Base-by-base conservation (phyloP, 35 echinoderm and acorn worm species). In the Acanthaster planci region DNA sequence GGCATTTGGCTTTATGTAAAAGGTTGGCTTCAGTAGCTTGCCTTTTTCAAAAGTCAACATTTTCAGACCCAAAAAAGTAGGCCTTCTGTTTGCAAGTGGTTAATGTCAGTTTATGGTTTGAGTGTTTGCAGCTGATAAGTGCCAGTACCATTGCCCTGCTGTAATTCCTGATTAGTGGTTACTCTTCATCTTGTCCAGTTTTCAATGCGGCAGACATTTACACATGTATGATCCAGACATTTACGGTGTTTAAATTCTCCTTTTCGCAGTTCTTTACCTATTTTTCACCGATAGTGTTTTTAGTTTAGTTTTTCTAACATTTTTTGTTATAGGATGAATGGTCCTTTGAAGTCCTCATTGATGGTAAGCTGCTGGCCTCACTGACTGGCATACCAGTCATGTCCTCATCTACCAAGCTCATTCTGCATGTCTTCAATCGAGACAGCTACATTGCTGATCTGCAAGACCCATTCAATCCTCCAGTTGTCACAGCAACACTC, bases 371-470 rank as follows among this genome's bases (percentile, higher is more conserved):
- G 17, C 32, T 89, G 7, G 17, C 37, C 16, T 26, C 21, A 0
- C 3, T 89, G 15, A 38, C 55, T 42, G 78, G 87, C 27, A 44
- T 36, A 21, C 79, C 87, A 2, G n/a, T 35, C 6, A 21, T 82
- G 22, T 81, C 54, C 32, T 42, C 54, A 27, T 75, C 79, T 23
- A 83, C 87, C 17, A 57, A 80, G 51, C 78, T 89, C 8, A 83
- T 80, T 9, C 32, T 89, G 15, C 59, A 80, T 82, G 78, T 89
- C 16, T 89, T 79, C 78, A 89, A 89, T 40, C 37, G 38, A 36
- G 57, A 82, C 35, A 80, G 76, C 35, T 50, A 55, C 30, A 77
- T 88, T 16, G 26, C 55, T 3, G 31, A 51, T 16, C 55, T 80
- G 14, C 21, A 30, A 1, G 54, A 88, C 40, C 31, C 50, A 0